A percentile compares a stretch with the other conserved stretches of the same genome.
These are phyloP conservation scores for Eupleurogrammus muticus DNA, from an alignment of 2,797 vertebrate species.

Conservation along the genomic window DNA sequence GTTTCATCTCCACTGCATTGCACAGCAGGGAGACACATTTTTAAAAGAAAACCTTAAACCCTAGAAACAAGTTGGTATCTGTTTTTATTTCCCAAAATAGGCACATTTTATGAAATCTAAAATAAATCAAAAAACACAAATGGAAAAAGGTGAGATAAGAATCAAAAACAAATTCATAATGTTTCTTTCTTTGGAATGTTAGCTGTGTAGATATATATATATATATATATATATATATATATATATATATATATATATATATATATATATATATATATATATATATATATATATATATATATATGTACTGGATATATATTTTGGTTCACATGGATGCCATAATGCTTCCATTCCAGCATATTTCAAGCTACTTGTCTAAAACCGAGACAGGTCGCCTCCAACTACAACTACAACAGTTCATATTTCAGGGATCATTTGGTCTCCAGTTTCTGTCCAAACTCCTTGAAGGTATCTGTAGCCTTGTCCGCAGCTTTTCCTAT, in stretches of 20 bases:
- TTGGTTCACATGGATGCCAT: slow-evolving; percentile 33
- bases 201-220: slow-evolving; percentile 20
- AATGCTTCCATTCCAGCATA: slow-evolving; percentile 27
- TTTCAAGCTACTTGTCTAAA: slow-evolving; percentile 18
- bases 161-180: slow-evolving; percentile 45
- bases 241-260: too few species aligned
- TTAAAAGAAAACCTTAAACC: too few species aligned
- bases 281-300: too few species aligned
- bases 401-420: slow-evolving; percentile 16
- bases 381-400: slow-evolving; percentile 32
- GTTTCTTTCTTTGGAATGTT: slow-evolving; percentile 67
- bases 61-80: slow-evolving; percentile 37
- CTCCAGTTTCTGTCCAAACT: slow-evolving; percentile 75
- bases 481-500: slow-evolving; percentile 76
- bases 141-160: slow-evolving; percentile 19
- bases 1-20: slow-evolving; percentile 20
- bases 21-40: slow-evolving; percentile 30
- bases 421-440: slow-evolving; percentile 69
- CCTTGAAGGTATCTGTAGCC: slow-evolving; percentile 76
- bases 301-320: neutral
- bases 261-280: slow-evolving; percentile 2
- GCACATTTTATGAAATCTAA: slow-evolving; percentile 48
- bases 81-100: slow-evolving; percentile 74
- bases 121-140: slow-evolving; percentile 40
- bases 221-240: neutral